Conservation (phyloP, 2,113 vertebrate species). For the Daboia siamensis region DNA sequence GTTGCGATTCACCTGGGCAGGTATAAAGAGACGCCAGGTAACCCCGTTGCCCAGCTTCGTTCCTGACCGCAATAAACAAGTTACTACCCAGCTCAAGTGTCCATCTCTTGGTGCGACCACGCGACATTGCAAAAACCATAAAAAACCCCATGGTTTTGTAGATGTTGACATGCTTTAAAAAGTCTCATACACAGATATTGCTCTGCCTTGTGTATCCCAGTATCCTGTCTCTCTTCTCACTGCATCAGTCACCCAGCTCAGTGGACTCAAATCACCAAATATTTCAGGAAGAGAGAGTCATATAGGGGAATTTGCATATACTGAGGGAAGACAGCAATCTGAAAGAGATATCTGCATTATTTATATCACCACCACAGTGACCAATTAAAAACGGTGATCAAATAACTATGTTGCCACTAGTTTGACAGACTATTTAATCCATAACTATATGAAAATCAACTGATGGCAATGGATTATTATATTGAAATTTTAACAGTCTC, state of each 20-base stretch:
- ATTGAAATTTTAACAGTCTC: not conserved
- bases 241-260: not conserved
- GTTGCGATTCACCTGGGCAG: too few relatives aligned
- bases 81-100: too few relatives aligned
- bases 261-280: not conserved
- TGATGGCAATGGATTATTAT: not conserved
- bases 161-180: not conserved
- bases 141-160: not conserved
- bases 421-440: not conserved
- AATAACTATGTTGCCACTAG: not conserved
- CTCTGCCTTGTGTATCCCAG: not conserved
- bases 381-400: not conserved
- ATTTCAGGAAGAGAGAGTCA: not conserved
- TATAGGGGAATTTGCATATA: not conserved
- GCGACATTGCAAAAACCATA: too few relatives aligned
- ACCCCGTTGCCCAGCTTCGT: too few relatives aligned
- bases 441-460: not conserved
- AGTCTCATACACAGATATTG: not conserved
- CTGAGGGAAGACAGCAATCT: not conserved
- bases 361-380: not conserved
- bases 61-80: too few relatives aligned
- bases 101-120: too few relatives aligned
- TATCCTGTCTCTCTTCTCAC: not conserved
- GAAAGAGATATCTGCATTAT: not conserved
- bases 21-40: too few relatives aligned